Conservation (phyloP, 2,888 invertebrate species). For the Itoplectis maculator region DNA sequence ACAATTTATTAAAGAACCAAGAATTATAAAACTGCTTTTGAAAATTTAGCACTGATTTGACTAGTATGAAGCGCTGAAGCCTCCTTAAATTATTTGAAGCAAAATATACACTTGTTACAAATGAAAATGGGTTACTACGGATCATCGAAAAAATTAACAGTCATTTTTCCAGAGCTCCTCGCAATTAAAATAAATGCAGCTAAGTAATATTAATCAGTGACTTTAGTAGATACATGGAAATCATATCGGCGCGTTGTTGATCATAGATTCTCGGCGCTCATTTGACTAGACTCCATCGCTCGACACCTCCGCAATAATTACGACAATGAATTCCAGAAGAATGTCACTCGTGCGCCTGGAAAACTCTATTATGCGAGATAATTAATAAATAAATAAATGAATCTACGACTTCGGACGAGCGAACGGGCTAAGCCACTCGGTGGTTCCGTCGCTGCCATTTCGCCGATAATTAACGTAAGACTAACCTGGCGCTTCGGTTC, state of each 20-base stretch:
- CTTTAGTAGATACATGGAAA: neutral
- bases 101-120: neutral
- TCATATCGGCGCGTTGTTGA: neutral
- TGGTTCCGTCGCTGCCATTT: slow-evolving; percentile 7
- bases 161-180: neutral
- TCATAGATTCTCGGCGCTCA: neutral
- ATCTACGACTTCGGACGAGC: slow-evolving; percentile 10
- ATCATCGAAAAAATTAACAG: neutral
- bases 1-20: too few relatives aligned
- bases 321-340: slow-evolving; percentile 44
- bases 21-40: too few relatives aligned
- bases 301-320: neutral
- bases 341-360: slow-evolving; percentile 34
- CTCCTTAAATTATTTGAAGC: too few relatives aligned
- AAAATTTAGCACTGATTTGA: too few relatives aligned
- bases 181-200: neutral
- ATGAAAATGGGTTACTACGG: neutral
- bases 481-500: slow-evolving; percentile 46
- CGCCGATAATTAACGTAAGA: slow-evolving; percentile 15
- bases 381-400: slow-evolving; percentile 62
- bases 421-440: slow-evolving; percentile 1
- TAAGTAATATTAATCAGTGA: neutral
- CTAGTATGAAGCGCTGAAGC: too few relatives aligned
- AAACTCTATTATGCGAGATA: slow-evolving; percentile 5
- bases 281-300: slow-evolving; percentile 27